phyloP scores from a whole-genome alignment of 1,140 invertebrate genomes.

The Drosophila parabipectinata region DNA sequence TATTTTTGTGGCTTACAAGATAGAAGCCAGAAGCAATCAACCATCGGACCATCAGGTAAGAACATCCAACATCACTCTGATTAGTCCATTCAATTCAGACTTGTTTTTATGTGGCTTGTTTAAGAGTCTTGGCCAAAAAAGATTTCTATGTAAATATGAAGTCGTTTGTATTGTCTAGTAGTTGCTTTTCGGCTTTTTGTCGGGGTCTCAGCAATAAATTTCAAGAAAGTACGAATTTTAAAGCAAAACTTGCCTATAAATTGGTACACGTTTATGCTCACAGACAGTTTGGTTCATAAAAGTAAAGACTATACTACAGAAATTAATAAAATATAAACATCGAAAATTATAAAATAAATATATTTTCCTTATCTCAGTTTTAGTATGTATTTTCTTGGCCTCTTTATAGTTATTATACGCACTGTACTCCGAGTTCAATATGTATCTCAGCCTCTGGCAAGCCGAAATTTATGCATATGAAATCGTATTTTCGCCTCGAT shows the following conservation, averaged over 20 bases:
- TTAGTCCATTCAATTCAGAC: constrained; percentile 40
- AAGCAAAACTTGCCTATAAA: constrained; percentile 46
- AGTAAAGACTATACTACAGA: neutral
- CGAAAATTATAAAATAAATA: neutral
- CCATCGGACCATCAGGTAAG: constrained; percentile 36
- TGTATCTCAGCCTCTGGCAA: constrained; percentile 19
- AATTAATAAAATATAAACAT: neutral
- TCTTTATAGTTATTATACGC: constrained; percentile 1
- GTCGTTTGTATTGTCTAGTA: constrained; percentile 46
- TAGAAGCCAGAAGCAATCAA: constrained; percentile 5
- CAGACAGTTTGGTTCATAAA: constrained; percentile 1
- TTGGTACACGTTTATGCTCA: constrained; percentile 22
- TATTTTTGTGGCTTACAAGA: constrained; percentile 21
- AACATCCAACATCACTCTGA: constrained; percentile 36
- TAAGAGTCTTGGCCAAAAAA: constrained; percentile 9
- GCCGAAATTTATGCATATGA: constrained; percentile 67
- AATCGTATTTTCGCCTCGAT: constrained; percentile 63
- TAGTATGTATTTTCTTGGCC: neutral
- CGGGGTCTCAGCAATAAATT: constrained; percentile 60
- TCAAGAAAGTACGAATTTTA: constrained; percentile 66
- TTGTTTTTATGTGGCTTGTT: constrained; percentile 15
- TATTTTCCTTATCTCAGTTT: too few species aligned
- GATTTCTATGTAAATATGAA: constrained; percentile 50
- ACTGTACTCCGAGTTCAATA: constrained; percentile 29
- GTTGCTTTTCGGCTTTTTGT: constrained; percentile 45